Base-by-base conservation (phyloP, 2,113 vertebrate genomes). In the Osmerus mordax region DNA sequence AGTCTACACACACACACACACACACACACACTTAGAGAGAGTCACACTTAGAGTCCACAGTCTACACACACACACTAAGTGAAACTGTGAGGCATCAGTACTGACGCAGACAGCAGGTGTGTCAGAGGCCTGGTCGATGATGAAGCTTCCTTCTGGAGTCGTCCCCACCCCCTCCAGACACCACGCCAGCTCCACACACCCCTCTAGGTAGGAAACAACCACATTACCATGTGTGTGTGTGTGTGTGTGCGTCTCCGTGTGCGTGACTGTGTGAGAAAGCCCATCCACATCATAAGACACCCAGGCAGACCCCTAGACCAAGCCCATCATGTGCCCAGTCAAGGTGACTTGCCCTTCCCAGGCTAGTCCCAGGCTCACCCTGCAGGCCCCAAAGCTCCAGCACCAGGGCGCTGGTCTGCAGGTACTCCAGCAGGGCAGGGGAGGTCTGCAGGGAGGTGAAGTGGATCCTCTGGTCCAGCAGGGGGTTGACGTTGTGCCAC, bases 381-480 rank as follows among this genome's bases (percentile, higher is more conserved):
- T 96, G 95, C 64, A 97, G 92, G 2, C 94, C 95, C 94, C 95
- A 96, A 21, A 96, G 90, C 73, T 96, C 93, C 81, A 96, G 85
- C 70, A 95, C 86, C 21, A 97, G 85, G n/a, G 95, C 94, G 3
- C 92, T 94, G 80, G 91, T 94, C 89, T 95, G 93, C 69, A 96
- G 91, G 86, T 95, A 93, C 73, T 86, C 90, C 25, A 96, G 86
- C 74, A 96, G 93, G 11, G 83, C 81, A 28, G 88, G 90, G 58
- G 94, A 94, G 3, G 88, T 89, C 28, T 83, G 90, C 55, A 91
- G 76, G 51, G 92, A 87, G 58, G 92, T 80, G 66, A 94, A 94
- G 15, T 94, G 93, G 18, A 92, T 28, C 14, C 85, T 87, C 83
- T 95, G 92, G 67, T 94, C 92, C 79, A 96, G 81, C 72, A 91